Percentiles rank a stretch among this genome's conserved stretches.
phyloP scores from a whole-genome alignment of 2,888 invertebrate species.

The Apamea monoglypha region DNA sequence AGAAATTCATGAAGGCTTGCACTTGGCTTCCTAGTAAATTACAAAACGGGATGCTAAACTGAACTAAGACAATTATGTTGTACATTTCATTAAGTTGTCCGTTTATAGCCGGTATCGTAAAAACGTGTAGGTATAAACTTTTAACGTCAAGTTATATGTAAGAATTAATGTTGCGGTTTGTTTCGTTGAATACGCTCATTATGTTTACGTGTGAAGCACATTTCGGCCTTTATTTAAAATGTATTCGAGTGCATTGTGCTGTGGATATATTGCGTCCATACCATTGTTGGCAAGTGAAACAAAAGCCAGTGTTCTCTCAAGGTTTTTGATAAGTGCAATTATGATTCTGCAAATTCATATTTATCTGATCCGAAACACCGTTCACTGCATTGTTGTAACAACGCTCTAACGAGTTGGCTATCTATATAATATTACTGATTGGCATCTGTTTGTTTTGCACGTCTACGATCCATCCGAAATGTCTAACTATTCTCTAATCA shows the following conservation, averaged over 20 bases:
- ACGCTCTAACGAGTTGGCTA: constrained; percentile 32
- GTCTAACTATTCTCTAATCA: constrained; percentile 5
- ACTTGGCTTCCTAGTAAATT: not conserved
- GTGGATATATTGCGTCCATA: constrained; percentile 66
- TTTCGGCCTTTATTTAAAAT: constrained; percentile 74
- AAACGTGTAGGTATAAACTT: constrained; percentile 31
- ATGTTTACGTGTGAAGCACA: constrained; percentile 72
- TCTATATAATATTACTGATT: constrained; percentile 31
- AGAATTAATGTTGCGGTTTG: constrained; percentile 58
- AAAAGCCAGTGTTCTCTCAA: constrained; percentile 78
- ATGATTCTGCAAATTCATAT: constrained; percentile 74
- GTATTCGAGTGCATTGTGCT: constrained; percentile 72
- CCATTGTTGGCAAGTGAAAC: constrained; percentile 77
- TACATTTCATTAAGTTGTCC: not conserved
- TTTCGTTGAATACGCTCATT: constrained; percentile 65
- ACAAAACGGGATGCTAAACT: not conserved
- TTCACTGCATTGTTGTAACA: constrained; percentile 59
- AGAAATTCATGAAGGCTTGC: not conserved
- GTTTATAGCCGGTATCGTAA: constrained; percentile 8
- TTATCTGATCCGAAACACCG: constrained; percentile 74
- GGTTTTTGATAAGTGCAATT: constrained; percentile 77
- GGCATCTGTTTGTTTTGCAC: constrained; percentile 29
- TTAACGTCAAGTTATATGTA: constrained; percentile 48
- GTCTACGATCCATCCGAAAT: not conserved
- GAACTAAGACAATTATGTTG: not conserved